These are phyloP conservation scores for Leucoraja ocellata DNA, from an alignment of 2,797 vertebrate genomes.

Conservation along the genomic window DNA sequence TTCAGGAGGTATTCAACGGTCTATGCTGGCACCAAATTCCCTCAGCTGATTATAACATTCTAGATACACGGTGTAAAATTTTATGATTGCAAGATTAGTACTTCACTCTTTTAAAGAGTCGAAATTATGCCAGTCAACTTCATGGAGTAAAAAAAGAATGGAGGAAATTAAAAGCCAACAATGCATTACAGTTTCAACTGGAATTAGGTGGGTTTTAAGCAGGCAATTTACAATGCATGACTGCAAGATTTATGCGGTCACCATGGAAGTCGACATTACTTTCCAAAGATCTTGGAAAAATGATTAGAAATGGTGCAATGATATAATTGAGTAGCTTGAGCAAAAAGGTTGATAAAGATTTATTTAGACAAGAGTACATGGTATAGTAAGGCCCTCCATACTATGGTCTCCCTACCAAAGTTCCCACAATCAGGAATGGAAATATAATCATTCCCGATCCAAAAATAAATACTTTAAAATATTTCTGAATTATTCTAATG, in stretches of 20 bases:
- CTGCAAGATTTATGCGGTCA: background rate
- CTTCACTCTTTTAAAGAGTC: background rate
- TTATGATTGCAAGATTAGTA: background rate
- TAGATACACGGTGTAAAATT: background rate
- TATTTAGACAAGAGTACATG: background rate
- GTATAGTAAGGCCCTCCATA: background rate
- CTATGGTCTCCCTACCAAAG: background rate
- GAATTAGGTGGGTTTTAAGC: background rate
- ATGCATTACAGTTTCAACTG: background rate
- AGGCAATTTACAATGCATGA: background rate
- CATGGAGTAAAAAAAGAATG: background rate
- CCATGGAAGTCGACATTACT: background rate
- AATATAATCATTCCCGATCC: background rate
- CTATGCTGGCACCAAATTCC: too few relatives aligned
- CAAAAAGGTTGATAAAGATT: background rate
- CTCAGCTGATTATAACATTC: background rate
- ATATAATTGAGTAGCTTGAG: background rate
- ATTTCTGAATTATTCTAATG: background rate
- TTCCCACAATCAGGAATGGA: background rate
- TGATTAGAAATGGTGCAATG: background rate
- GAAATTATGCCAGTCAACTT: background rate
- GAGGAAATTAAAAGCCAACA: background rate
- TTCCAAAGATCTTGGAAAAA: constrained; percentile 5
- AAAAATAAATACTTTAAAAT: background rate
- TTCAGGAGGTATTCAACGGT: background rate